Base-by-base conservation (phyloP, 2,113 vertebrate species). In the Ornithorhynchus anatinus region DNA sequence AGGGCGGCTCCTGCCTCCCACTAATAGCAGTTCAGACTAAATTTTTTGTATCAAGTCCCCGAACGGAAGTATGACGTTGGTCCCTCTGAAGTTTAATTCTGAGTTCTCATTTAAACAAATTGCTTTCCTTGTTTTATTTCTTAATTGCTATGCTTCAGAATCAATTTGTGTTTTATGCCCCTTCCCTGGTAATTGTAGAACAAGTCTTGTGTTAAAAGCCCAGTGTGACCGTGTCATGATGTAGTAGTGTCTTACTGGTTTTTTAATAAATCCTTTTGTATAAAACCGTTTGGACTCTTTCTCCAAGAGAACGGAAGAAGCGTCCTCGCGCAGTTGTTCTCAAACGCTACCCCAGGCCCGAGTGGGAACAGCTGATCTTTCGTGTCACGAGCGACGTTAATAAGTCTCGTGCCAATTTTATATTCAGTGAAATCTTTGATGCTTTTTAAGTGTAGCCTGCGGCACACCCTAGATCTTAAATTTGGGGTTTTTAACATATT, bases 261-360 rank as follows among this genome's bases (percentile, higher is more conserved):
- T 94, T 94, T 93, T 93, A 93, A 93, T 94, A 94, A 94, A 94
- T 92, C 91, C 89, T 94, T 94, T 94, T 94, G 90, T 94, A 94
- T 88, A 93, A 92, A 88, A 8, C 35, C 76, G 84, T 63, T 70
- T 77, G 82, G 82, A 10, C 72, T 88, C 65, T 86, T 69, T 88
- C 84, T 68, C 85, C 79, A 65, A 60, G 40, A 72, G 82, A 78
- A 60, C 52, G 60, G 87, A 84, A 51, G n/a, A n/a, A n/a, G n/a
- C n/a, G n/a, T n/a, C n/a, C n/a, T n/a, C n/a, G n/a, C n/a, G n/a
- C n/a, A n/a, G n/a, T n/a, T n/a, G n/a, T n/a, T n/a, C n/a, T n/a
- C n/a, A n/a, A n/a, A n/a, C n/a, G n/a, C n/a, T n/a, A n/a, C n/a
- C n/a, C n/a, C n/a, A n/a, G n/a, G n/a, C n/a, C n/a, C n/a, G n/a